These are phyloP conservation scores for Todus mexicanus DNA, from an alignment of 2,797 vertebrate species.

Conservation along the genomic window DNA sequence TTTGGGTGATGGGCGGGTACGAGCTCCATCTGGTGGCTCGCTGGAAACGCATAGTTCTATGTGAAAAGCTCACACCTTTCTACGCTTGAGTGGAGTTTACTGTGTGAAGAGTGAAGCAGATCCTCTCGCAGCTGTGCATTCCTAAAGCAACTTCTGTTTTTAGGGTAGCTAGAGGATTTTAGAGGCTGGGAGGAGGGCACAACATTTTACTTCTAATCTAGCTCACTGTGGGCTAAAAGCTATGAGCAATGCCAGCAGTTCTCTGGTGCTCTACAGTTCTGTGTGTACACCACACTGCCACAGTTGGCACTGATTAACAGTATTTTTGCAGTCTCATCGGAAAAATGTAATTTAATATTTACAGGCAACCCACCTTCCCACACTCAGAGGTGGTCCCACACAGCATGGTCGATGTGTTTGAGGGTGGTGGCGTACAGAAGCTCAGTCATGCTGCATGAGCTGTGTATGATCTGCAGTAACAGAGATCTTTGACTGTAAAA, in stretches of 20 bases:
- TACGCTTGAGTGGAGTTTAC: neutral
- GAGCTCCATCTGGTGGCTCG: conserved; percentile 48
- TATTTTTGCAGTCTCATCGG: conserved; percentile 7
- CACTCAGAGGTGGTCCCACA: conserved; percentile 9
- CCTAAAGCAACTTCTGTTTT: neutral
- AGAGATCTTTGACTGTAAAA: neutral
- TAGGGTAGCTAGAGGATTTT: neutral
- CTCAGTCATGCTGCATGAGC: neutral
- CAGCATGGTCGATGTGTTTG: neutral
- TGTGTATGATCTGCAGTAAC: neutral
- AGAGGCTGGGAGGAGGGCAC: neutral
- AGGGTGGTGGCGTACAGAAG: neutral
- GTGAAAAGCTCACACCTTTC: neutral
- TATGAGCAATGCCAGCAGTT: neutral
- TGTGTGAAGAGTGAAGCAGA: neutral
- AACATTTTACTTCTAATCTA: neutral
- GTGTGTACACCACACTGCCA: neutral
- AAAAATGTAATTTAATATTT: conserved; percentile 15
- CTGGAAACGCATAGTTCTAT: neutral
- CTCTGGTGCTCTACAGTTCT: neutral
- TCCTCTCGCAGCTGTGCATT: neutral
- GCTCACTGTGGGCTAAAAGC: neutral
- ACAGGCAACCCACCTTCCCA: neutral
- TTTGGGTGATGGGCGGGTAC: neutral
- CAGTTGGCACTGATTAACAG: neutral